Conservation (phyloP, 2,797 vertebrate species). For the Neoniphon sammara region DNA sequence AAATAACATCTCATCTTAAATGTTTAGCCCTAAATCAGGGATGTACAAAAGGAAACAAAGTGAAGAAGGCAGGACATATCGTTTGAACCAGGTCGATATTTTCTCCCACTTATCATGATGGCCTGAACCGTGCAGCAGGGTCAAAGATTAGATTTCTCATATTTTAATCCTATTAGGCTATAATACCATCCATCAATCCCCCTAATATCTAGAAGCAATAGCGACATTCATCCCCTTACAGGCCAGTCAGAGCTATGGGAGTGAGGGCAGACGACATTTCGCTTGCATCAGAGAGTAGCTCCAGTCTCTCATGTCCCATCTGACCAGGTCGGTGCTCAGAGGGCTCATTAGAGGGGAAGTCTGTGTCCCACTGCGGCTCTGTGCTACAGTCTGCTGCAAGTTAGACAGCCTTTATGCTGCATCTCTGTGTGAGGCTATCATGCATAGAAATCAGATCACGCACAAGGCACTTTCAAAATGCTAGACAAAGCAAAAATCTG, state of each 20-base stretch:
- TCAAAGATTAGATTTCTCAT: constrained; percentile 56
- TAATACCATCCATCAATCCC: constrained; percentile 21
- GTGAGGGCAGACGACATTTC: constrained; percentile 26
- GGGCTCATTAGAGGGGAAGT: constrained; percentile 61
- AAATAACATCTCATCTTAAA: neutral
- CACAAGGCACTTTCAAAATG: neutral
- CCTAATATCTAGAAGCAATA: constrained; percentile 24
- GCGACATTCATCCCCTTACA: constrained; percentile 58
- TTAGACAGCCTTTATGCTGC: neutral
- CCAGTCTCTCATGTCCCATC: constrained; percentile 41
- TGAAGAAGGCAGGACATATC: neutral
- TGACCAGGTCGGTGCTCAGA: constrained; percentile 46
- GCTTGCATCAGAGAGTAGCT: constrained; percentile 42
- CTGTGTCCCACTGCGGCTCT: constrained; percentile 27
- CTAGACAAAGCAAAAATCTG: neutral
- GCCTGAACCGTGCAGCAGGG: neutral
- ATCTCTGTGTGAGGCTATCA: neutral
- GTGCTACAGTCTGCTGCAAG: neutral
- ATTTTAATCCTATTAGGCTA: constrained; percentile 59
- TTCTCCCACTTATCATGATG: constrained; percentile 11
- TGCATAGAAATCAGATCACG: neutral
- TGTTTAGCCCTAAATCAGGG: neutral
- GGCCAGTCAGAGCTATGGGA: constrained; percentile 32
- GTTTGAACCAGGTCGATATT: neutral
- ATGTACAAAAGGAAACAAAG: neutral